Base-by-base conservation (phyloP, 2,797 vertebrate species). In the Sitta carolinensis region DNA sequence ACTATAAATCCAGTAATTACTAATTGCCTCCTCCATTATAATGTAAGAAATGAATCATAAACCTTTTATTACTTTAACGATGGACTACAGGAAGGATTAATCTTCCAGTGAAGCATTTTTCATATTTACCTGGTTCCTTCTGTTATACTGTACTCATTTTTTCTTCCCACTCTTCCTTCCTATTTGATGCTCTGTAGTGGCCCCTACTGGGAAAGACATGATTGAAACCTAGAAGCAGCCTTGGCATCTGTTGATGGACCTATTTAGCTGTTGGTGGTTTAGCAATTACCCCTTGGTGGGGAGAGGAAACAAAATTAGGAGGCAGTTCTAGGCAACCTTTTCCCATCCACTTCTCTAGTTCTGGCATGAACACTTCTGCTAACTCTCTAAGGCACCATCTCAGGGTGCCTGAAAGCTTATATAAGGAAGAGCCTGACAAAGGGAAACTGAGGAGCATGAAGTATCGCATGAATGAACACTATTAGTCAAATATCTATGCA, bases 11-110 rank as follows among this genome's bases (percentile, higher is more conserved):
- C 97, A 97, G 95, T 97, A 96, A 97, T 97, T 97, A 97, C 97
- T 98, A 97, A 98, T 97, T 97, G 97, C 97, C 96, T 97, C 97
- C 96, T 97, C 97, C 96, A 96, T 97, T 98, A 97, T 97, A 97
- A 97, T 94, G 95, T 96, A 97, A 97, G 96, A 97, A 97, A 97
- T 97, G 96, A 98, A 97, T 97, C 97, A 97, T 97, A 97, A 97
- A 96, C 93, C 94, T 97, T 98, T 97, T 97, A 97, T 97, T 95
- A 95, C 94, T 96, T 81, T 95, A 97, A 83, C 91, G 36, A 95
- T 96, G 97, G 97, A 96, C 97, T 96, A 75, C 81, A 96, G 95
- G 95, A 97, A 97, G 96, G 88, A 97, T 97, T 96, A 94, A 95
- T 97, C 95, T 96, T 95, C 96, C 92, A 89, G 68, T 87, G 94